Evolutionary conservation across 2,888 invertebrate genomes (phyloP), one percentile per base, ranked within the genome.

Genomic region (Pasiphila rectangulata): DNA sequence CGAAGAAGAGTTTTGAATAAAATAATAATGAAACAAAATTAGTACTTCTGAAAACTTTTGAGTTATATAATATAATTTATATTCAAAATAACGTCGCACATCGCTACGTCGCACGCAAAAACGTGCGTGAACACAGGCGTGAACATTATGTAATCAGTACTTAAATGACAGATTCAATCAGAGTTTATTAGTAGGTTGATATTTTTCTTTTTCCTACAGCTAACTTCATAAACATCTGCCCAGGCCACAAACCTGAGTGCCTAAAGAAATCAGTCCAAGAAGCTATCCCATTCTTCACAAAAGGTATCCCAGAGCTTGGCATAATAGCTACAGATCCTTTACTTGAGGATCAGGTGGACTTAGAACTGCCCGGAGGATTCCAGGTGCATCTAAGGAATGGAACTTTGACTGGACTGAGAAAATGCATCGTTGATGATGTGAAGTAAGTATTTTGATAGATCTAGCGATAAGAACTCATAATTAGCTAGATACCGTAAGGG

Each of bases 361-460:
- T 81, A 4, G 54, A 66, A 0, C 60, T 84, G 0, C 73, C 83
- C 0, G 84, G 84, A 5, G 68, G 63, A 0, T 69, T 85, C 3
- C 76, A 72, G 53, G 54, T 84, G 3, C 61, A 73, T 7, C 56
- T 84, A 1, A 48, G 44, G 4, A 66, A 83, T 46, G 82, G 80
- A 17, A 56, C 54, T n/a, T 25, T 74, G 21, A 76, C 72, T 23
- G 85, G 85, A 4, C 44, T 81, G n/a, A 68, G 61, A 36, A 82
- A 81, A 47, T 85, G 85, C 35, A 50, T 56, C 0, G 69, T 85
- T 1, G 77, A 83, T 40, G 61, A 68, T 13, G 73, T 65, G 0
- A 56, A 57, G 79, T 81, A 51, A 73, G 78, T 69, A 37, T 19
- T 41, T 32, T 42, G n/a, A 13, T 21, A 21, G 3, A 21, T 21